phyloP scores from a whole-genome alignment of 2,888 invertebrate species.

The Sicus ferrugineus region DNA sequence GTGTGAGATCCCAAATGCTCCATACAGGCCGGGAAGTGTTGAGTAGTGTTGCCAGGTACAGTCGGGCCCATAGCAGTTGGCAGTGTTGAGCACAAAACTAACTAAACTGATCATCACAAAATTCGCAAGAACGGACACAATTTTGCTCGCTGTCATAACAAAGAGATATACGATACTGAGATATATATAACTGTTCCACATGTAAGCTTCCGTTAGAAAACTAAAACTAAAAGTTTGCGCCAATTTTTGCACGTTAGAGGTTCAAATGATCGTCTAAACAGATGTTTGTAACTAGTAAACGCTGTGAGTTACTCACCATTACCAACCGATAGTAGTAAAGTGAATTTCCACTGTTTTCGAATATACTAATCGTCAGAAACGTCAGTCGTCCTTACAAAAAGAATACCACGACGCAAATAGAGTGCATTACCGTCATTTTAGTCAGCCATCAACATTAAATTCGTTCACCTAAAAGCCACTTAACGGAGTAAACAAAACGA shows the following conservation, averaged over 20 bases:
- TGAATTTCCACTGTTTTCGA: no score
- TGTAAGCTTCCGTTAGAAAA: not conserved
- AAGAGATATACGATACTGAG: no score
- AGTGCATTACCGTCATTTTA: no score
- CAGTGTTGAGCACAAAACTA: slow-evolving; percentile 12
- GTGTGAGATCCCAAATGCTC: not conserved
- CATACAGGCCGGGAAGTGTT: not conserved
- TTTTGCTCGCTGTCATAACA: not conserved
- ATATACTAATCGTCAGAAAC: no score
- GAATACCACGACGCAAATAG: no score
- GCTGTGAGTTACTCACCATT: not conserved
- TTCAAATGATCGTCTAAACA: not conserved
- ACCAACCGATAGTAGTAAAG: not conserved
- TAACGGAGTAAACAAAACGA: no score
- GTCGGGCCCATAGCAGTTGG: not conserved
- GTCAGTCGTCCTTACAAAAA: no score
- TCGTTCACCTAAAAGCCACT: no score
- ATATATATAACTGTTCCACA: not conserved
- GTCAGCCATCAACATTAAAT: no score
- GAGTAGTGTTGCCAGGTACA: not conserved
- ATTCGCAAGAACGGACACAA: not conserved
- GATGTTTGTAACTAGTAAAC: no score
- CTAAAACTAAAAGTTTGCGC: not conserved
- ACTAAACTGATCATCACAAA: slow-evolving; percentile 9
- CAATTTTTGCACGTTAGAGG: not conserved